A percentile compares a stretch with the other conserved stretches of the same genome.
Conservation (phyloP, 2,113 vertebrate species). For the Numenius arquata region DNA sequence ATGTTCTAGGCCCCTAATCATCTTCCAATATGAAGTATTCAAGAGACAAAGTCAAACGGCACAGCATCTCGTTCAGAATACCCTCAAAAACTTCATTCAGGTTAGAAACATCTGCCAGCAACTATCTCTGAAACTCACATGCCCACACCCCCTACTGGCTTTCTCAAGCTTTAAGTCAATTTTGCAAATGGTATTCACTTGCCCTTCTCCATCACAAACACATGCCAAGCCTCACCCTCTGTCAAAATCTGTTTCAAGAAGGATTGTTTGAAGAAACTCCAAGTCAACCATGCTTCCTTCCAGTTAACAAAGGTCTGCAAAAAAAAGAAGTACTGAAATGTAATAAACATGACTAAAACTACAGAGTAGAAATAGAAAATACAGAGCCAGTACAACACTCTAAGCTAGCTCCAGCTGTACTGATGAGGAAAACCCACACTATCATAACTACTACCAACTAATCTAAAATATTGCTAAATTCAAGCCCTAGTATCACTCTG, state of each 20-base stretch:
- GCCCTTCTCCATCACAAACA: neutral
- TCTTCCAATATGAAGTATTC: neutral
- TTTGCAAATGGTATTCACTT: neutral
- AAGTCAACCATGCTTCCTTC: constrained; percentile 86
- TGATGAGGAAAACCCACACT: neutral
- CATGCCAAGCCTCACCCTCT: constrained; percentile 75
- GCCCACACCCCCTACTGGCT: neutral
- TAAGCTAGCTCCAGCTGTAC: neutral
- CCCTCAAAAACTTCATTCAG: neutral
- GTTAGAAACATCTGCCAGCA: neutral
- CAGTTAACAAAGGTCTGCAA: constrained; percentile 85
- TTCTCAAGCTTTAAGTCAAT: neutral
- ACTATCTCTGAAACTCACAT: neutral
- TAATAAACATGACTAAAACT: neutral
- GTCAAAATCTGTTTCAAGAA: constrained; percentile 97
- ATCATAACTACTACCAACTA: neutral
- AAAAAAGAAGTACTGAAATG: neutral
- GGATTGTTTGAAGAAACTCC: constrained; percentile 98
- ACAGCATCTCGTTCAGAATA: neutral
- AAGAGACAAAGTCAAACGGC: neutral
- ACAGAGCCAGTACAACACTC: neutral
- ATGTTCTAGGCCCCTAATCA: no score
- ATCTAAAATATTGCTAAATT: neutral
- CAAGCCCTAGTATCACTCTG: neutral
- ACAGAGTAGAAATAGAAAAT: neutral